phyloP scores from a whole-genome alignment of 2,113 vertebrate genomes.

The Hipposideros armiger region DNA sequence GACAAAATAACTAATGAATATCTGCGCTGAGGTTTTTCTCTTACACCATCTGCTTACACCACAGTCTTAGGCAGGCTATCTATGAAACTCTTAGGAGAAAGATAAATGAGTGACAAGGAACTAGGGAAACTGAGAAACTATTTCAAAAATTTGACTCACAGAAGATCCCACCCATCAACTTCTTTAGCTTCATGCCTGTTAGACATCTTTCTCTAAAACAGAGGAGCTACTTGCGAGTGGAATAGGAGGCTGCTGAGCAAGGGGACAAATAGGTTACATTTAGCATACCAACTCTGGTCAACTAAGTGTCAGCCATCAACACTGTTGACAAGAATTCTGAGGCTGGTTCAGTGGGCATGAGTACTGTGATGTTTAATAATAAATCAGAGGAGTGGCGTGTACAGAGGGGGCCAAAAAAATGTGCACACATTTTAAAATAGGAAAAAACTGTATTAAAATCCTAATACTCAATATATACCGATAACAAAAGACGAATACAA shows the following conservation, averaged over 20 bases:
- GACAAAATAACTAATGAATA: not conserved
- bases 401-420: no score
- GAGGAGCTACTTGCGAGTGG: not conserved
- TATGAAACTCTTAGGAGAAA: not conserved
- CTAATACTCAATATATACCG: no score
- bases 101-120: not conserved
- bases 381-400: not conserved
- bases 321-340: not conserved
- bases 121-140: not conserved
- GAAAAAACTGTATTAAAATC: no score
- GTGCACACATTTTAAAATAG: no score
- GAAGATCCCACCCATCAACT: not conserved
- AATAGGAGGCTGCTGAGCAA: not conserved
- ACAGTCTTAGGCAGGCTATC: not conserved
- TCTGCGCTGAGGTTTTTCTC: not conserved
- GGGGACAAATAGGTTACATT: not conserved
- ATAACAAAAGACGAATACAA: no score
- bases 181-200: not conserved
- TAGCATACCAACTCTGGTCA: not conserved
- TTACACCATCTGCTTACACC: not conserved
- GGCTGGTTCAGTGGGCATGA: not conserved
- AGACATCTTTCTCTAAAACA: not conserved
- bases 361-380: not conserved
- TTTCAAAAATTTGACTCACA: slow-evolving; percentile 2
- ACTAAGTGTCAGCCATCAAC: not conserved